Conservation (phyloP, 2,797 vertebrate genomes). For the Lepus oiostolus region DNA sequence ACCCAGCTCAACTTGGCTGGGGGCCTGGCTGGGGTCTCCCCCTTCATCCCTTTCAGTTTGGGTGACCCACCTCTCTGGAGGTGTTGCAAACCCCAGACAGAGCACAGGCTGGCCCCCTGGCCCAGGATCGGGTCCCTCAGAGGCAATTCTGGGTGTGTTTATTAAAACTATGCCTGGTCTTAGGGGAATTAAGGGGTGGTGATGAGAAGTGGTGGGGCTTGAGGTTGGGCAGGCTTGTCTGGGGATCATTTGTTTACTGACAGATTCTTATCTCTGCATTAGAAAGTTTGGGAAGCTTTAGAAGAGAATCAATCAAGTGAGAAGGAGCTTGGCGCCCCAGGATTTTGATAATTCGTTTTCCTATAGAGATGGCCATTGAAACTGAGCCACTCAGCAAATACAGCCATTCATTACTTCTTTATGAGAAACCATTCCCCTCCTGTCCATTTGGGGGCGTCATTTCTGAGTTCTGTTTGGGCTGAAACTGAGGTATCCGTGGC, state of each 20-base stretch:
- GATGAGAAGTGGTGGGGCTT: neutral
- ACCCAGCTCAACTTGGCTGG: neutral
- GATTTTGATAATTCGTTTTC: neutral
- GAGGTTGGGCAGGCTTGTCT: neutral
- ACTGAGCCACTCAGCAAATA: neutral
- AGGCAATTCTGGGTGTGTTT: neutral
- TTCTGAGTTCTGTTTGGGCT: neutral
- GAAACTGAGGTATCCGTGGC: neutral
- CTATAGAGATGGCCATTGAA: neutral
- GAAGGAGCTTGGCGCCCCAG: neutral
- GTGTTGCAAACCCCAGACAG: neutral
- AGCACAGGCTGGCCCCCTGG: neutral
- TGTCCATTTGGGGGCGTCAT: neutral
- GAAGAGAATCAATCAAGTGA: neutral
- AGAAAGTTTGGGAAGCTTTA: neutral
- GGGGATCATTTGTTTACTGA: neutral
- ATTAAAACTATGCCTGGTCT: neutral
- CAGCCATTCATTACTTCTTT: neutral
- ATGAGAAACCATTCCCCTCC: neutral
- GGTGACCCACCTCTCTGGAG: neutral
- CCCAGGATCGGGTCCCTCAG: neutral
- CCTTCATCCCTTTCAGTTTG: neutral
- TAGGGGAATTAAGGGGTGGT: neutral
- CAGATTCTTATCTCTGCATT: neutral
- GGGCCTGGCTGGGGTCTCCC: neutral